Conservation (phyloP, 1,140 invertebrate genomes). For the Papilio glaucus region DNA sequence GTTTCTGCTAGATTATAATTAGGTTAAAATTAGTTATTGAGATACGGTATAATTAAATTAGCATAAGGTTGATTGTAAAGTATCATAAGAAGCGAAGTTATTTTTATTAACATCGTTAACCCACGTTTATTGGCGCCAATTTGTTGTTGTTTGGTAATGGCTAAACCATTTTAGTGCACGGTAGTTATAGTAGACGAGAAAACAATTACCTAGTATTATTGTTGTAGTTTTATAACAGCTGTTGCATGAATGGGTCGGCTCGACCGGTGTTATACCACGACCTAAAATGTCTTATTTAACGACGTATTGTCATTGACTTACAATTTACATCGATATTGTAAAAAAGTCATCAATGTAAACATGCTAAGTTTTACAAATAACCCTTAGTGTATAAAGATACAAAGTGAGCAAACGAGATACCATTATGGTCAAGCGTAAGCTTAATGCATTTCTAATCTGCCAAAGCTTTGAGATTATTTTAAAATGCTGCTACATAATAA, state of each 20-base stretch:
- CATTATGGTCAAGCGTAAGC: neutral
- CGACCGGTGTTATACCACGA: no score
- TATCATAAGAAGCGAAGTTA: neutral
- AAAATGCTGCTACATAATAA: neutral
- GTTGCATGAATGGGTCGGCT: no score
- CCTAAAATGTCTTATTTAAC: no score
- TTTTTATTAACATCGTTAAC: neutral
- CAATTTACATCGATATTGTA: no score
- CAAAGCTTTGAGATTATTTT: conserved; percentile 6
- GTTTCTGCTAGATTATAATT: conserved; percentile 8
- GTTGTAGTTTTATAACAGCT: no score
- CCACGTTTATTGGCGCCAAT: neutral
- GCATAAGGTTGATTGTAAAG: neutral
- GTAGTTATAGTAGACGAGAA: no score
- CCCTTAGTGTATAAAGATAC: neutral
- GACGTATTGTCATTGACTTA: no score
- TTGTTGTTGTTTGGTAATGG: no score
- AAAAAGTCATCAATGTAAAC: neutral
- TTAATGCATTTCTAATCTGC: neutral
- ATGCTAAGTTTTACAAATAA: neutral
- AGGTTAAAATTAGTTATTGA: conserved; percentile 16
- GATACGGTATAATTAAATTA: conserved; percentile 1
- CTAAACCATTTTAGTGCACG: neutral
- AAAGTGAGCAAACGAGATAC: neutral
- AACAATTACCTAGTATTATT: no score